phyloP scores from a whole-genome alignment of 2,888 invertebrate genomes.

The Pseudolycoriella hygida region DNA sequence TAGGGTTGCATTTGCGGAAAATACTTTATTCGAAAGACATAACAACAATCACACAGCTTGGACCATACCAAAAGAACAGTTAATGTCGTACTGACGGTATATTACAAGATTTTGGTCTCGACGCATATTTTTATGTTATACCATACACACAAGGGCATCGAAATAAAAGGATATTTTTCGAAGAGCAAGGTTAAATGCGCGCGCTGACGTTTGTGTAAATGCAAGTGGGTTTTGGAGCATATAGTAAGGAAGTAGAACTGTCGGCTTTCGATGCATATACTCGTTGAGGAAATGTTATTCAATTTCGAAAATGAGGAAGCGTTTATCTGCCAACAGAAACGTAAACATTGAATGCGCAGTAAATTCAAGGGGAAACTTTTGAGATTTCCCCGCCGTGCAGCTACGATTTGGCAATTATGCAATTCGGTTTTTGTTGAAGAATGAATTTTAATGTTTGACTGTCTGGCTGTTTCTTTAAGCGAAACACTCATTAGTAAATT shows the following conservation, averaged over 20 bases:
- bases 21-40: too few relatives aligned
- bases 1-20: too few relatives aligned
- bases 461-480: too few relatives aligned
- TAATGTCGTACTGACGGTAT: neutral
- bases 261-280: neutral
- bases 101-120: neutral
- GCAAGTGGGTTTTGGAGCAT: too few relatives aligned
- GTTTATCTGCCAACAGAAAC: neutral
- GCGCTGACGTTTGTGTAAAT: neutral
- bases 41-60: neutral
- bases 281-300: neutral
- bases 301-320: neutral
- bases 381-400: too few relatives aligned
- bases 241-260: too few relatives aligned
- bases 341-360: neutral
- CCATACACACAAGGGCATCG: neutral
- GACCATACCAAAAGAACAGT: neutral
- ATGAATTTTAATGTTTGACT: too few relatives aligned
- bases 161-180: neutral
- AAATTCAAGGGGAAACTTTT: too few relatives aligned
- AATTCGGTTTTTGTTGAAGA: too few relatives aligned
- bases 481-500: too few relatives aligned
- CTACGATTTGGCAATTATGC: too few relatives aligned
- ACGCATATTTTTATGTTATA: neutral
- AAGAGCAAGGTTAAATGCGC: conserved; percentile 1